These are phyloP conservation scores for Mormoops blainvillei DNA, from an alignment of 2,113 vertebrate genomes.

Conservation along the genomic window DNA sequence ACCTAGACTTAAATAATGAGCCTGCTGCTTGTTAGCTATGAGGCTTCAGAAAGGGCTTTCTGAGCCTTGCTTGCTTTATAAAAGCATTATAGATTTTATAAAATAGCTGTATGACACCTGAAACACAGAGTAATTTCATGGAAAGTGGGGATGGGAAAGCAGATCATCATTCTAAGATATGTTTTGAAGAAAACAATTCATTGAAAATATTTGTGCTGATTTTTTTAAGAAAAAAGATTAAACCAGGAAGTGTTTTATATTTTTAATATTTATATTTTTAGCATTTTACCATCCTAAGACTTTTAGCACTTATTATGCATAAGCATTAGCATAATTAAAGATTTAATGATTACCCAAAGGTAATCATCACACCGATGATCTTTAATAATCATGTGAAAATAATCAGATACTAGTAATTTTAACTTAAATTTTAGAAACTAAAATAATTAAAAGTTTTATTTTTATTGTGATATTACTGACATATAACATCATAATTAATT, in stretches of 20 bases:
- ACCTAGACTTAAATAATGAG: not conserved
- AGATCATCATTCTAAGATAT: not conserved
- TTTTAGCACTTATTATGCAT: not conserved
- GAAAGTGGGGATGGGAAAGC: not conserved
- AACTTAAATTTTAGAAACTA: not conserved
- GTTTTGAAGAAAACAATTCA: not conserved
- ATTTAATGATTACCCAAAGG: not conserved
- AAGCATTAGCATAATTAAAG: not conserved
- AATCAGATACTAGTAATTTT: not conserved
- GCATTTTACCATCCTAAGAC: not conserved
- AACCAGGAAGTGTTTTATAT: not conserved
- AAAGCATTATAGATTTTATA: not conserved
- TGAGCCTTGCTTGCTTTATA: not conserved
- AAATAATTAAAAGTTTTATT: not conserved
- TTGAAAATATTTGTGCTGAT: not conserved
- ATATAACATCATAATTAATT: not conserved
- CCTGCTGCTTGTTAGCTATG: not conserved
- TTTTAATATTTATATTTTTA: not conserved
- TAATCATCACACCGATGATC: not conserved
- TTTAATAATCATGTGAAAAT: not conserved
- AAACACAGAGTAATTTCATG: not conserved
- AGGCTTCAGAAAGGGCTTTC: not conserved
- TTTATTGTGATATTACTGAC: not conserved
- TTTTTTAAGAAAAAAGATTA: not conserved
- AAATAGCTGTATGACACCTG: not conserved